phyloP scores from a whole-genome alignment of 1,140 invertebrate genomes.

The Triops longicaudatus region DNA sequence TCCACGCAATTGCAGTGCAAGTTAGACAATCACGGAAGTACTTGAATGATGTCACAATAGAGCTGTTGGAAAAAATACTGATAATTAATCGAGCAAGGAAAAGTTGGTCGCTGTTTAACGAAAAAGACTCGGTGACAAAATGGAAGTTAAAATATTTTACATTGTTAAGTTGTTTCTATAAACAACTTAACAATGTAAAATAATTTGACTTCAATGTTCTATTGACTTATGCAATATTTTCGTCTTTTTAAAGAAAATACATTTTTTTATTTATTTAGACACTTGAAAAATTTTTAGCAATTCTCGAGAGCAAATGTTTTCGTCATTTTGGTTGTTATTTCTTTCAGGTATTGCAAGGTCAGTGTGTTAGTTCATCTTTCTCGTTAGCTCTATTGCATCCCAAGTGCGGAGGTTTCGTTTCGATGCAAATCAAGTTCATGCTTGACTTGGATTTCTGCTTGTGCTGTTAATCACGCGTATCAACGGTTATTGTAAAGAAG shows the following conservation, averaged over 20 bases:
- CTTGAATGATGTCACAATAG: too few relatives aligned
- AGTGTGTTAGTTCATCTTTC: background rate
- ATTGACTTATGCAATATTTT: too few relatives aligned
- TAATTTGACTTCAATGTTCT: too few relatives aligned
- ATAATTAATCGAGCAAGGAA: too few relatives aligned
- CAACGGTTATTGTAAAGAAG: background rate
- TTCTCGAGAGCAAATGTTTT: background rate
- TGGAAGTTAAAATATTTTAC: too few relatives aligned
- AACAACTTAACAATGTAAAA: too few relatives aligned
- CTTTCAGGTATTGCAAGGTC: background rate
- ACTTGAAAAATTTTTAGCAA: background rate
- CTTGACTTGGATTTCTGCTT: background rate
- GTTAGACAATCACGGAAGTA: background rate
- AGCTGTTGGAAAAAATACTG: too few relatives aligned
- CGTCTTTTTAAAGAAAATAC: too few relatives aligned
- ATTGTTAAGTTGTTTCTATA: too few relatives aligned
- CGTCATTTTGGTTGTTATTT: background rate
- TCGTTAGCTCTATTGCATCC: background rate
- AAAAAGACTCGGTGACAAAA: too few relatives aligned
- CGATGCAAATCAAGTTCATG: conserved; percentile 1
- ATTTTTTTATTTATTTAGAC: too few relatives aligned
- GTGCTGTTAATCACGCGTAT: background rate
- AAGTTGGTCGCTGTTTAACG: too few relatives aligned
- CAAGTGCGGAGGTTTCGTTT: background rate
- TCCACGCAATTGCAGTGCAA: background rate